Conservation (phyloP, 2,888 invertebrate genomes). For the Stenodera caucasica region DNA sequence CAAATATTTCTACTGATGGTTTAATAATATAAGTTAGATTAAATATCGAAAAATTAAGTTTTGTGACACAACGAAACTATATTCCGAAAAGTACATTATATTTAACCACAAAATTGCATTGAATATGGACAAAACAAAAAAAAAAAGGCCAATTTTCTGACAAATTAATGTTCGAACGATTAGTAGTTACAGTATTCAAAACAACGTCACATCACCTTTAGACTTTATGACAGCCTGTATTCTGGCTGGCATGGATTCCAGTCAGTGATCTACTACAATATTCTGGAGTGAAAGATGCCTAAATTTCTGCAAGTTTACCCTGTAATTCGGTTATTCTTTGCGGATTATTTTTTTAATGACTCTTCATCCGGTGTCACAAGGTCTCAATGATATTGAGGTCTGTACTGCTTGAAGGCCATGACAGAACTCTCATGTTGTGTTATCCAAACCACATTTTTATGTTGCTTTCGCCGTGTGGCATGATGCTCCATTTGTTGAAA, state of each 20-base stretch:
- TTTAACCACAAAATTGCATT: too few relatives aligned
- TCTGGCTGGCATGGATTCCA: neutral
- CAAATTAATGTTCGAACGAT: too few relatives aligned
- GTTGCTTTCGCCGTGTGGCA: neutral
- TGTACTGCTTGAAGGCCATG: neutral
- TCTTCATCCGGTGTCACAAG: neutral
- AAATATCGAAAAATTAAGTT: too few relatives aligned
- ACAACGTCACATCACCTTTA: too few relatives aligned
- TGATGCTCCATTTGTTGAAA: neutral
- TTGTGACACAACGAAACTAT: too few relatives aligned
- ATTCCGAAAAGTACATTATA: too few relatives aligned
- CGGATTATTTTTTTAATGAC: neutral
- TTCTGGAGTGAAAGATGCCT: neutral
- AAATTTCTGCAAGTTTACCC: neutral
- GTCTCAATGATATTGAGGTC: neutral
- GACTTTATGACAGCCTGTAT: too few relatives aligned
- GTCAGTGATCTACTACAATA: neutral
- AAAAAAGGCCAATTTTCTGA: too few relatives aligned
- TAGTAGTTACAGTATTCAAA: too few relatives aligned
- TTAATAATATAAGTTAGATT: too few relatives aligned
- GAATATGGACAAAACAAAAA: too few relatives aligned
- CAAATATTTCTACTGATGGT: too few relatives aligned
- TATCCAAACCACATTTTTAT: neutral
- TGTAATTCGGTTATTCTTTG: neutral
- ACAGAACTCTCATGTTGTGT: neutral